Conservation (phyloP, 2,797 vertebrate genomes). For the Lophura swinhoii region DNA sequence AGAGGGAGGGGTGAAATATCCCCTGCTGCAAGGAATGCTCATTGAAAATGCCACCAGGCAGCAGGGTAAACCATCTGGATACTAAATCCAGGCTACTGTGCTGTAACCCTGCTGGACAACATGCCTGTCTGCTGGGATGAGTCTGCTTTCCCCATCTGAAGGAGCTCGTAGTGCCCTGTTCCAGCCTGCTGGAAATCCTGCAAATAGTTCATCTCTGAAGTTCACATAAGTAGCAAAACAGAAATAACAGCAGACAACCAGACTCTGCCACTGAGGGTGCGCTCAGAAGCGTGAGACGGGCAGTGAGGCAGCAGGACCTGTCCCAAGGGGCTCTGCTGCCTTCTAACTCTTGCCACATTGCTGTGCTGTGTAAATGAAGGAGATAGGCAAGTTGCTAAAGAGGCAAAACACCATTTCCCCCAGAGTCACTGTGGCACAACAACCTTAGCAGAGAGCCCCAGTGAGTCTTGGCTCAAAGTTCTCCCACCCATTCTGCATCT, state of each 20-base stretch:
- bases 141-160: not conserved
- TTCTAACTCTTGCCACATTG: not conserved
- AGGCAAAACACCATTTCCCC: not conserved
- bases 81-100: not conserved
- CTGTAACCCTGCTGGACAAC: not conserved
- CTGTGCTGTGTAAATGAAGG: not conserved
- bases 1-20: not conserved
- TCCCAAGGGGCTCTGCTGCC: not conserved
- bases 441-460: not conserved
- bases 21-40: not conserved
- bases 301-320: not conserved
- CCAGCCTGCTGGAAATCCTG: not conserved
- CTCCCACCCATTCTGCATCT: not conserved
- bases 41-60: not conserved
- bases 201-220: not conserved
- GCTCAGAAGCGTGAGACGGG: accelerated
- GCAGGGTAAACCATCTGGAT: accelerated
- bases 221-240: not conserved
- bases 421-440: accelerated
- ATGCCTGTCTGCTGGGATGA: not conserved
- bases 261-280: not conserved
- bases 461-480: not conserved
- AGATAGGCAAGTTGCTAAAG: not conserved
- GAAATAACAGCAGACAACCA: not conserved
- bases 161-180: not conserved